These are phyloP conservation scores for Ellobium chinense DNA, from an alignment of 2,888 invertebrate species.

Conservation along the genomic window DNA sequence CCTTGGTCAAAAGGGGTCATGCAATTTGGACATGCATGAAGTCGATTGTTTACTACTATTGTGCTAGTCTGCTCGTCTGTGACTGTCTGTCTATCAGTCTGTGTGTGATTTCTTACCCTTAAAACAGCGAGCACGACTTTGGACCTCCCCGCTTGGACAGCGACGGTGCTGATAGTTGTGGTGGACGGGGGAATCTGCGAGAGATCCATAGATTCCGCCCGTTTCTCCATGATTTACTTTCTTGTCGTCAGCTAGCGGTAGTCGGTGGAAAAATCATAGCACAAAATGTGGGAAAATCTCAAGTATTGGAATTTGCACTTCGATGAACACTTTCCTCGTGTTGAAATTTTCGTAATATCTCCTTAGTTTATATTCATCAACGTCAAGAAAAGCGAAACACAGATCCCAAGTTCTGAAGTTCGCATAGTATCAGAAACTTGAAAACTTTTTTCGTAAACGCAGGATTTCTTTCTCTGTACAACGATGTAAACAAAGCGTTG, in stretches of 20 bases:
- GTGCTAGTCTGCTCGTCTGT: background rate
- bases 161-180: conserved; percentile 94
- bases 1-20: no score
- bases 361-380: background rate
- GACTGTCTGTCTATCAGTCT: background rate
- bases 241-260: background rate
- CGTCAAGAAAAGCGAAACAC: conserved; percentile 38
- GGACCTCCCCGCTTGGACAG: conserved; percentile 91
- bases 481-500: conserved; percentile 10
- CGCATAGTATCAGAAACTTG: conserved; percentile 5
- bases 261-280: conserved; percentile 26
- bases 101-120: conserved; percentile 85
- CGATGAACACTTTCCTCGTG: conserved; percentile 35
- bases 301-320: conserved; percentile 4
- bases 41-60: background rate
- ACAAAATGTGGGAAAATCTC: background rate
- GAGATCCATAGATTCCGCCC: conserved; percentile 65
- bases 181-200: conserved; percentile 73
- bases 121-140: conserved; percentile 92
- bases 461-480: background rate
- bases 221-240: conserved; percentile 38
- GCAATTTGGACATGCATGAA: no score
- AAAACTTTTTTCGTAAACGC: background rate
- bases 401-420: conserved; percentile 16
- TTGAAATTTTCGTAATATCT: conserved; percentile 16